A percentile compares a stretch with the other conserved stretches of the same genome.
Conservation (phyloP, 2,797 vertebrate genomes). For the Galaxias olidus region DNA sequence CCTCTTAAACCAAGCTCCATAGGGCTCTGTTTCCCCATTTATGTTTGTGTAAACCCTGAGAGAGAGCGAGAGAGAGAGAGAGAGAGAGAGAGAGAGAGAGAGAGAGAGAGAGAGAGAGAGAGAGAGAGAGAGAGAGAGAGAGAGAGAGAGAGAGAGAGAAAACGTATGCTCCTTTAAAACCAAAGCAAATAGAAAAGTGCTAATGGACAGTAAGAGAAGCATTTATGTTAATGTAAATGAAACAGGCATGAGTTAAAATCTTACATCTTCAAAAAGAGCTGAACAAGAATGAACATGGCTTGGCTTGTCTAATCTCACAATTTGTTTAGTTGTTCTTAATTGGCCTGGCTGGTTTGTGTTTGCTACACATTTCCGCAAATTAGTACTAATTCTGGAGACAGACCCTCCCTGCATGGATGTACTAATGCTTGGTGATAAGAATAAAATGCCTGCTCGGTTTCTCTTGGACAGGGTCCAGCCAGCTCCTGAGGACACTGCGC, state of each 20-base stretch:
- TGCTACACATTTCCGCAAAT: constrained; percentile 46
- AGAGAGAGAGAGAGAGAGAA: too few relatives aligned
- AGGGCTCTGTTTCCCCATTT: too few relatives aligned
- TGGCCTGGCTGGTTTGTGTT: constrained; percentile 46
- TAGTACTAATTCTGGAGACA: constrained; percentile 36
- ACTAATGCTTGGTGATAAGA: constrained; percentile 47
- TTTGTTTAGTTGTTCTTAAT: constrained; percentile 47
- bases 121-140: too few relatives aligned
- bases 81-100: too few relatives aligned
- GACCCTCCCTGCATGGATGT: constrained; percentile 18
- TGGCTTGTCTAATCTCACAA: constrained; percentile 15
- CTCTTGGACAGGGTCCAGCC: constrained; percentile 49
- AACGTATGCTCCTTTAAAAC: constrained; percentile 11
- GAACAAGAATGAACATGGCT: constrained; percentile 4
- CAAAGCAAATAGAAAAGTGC: constrained; percentile 1
- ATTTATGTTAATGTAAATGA: constrained; percentile 1
- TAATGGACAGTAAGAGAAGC: constrained; percentile 8
- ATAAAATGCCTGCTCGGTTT: constrained; percentile 44
- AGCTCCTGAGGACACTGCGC: constrained; percentile 40
- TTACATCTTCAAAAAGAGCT: constrained; percentile 11
- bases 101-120: too few relatives aligned
- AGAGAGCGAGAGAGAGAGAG: too few relatives aligned
- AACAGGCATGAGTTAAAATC: too few relatives aligned
- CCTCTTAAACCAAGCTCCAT: too few relatives aligned
- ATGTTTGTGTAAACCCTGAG: too few relatives aligned